Evolutionary conservation across 2,888 invertebrate genomes (phyloP), one percentile per base, ranked within the genome.

Genomic region (Rhagium mordax): DNA sequence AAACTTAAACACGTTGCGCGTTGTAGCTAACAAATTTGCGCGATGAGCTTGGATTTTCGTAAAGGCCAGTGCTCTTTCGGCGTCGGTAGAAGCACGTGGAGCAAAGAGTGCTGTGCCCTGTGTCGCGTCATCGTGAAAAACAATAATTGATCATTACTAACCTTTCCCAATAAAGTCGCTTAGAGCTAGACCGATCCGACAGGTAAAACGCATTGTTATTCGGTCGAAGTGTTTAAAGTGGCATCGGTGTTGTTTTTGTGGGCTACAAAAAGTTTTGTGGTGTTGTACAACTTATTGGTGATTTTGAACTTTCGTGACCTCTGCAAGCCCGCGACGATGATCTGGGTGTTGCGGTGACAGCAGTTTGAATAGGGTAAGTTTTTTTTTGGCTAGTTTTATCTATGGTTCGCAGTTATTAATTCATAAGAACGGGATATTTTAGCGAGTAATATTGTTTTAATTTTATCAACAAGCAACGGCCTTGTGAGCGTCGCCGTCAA

Each of bases 21-120:
- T 13, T 15, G 18, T 21, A 16, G 47, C 33, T 65, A 29, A 65
- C 41, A 65, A 60, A 65, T 65, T 65, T 53, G 65, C 65, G 65
- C 65, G 33, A 65, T 21, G 65, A 53, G 53, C 15, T 24, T 18
- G 65, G 18, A 57, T 67, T 67, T 67, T 67, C 67, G 55, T 67
- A 67, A 67, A 67, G 67, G 67, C 67, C 67, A 67, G 67, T 67
- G 67, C 67, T 67, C 67, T 57, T 67, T 57, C 57, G 67, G 67
- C 55, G 57, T 67, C 67, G 67, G 18, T 24, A 48, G 15, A 18
- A 67, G 67, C 67, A 67, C 67, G 67, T 67, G 67, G 67, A 57
- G 15, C 41, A 53, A 16, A 65, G 67, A 24, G 67, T 47, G 33
- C 41, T 47, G 57, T 41, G 24, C 33, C 24, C 24, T 55, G 57